phyloP scores from a whole-genome alignment of 35 echinoderm and acorn worm species.

The Heliocidaris erythrogramma region DNA sequence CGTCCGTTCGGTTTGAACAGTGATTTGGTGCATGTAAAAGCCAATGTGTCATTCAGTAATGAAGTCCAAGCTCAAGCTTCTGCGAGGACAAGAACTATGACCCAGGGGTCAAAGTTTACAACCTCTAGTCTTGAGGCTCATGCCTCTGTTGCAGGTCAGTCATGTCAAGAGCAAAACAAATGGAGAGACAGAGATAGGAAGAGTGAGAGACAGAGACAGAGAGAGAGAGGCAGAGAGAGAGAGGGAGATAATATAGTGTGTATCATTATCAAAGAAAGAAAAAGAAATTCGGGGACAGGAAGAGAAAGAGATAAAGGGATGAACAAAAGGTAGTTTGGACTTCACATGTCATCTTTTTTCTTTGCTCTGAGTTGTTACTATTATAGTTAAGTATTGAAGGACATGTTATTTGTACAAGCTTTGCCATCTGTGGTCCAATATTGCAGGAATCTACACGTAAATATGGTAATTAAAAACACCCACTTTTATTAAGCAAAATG shows the following conservation, averaged over 20 bases:
- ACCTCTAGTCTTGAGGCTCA: constrained; percentile 21
- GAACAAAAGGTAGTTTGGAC: too few relatives aligned
- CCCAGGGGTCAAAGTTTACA: constrained; percentile 30
- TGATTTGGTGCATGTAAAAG: not conserved
- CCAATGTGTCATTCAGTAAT: not conserved
- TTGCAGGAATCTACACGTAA: too few relatives aligned
- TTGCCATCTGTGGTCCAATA: too few relatives aligned
- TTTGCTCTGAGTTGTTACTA: too few relatives aligned
- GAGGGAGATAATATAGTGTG: not conserved
- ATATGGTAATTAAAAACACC: too few relatives aligned
- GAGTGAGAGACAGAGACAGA: not conserved
- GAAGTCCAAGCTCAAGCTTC: not conserved
- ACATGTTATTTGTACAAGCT: too few relatives aligned
- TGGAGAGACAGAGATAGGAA: not conserved
- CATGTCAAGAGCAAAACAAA: not conserved
- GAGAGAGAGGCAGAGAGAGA: not conserved
- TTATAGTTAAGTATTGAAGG: too few relatives aligned
- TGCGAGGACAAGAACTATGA: not conserved
- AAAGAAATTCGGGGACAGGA: not conserved
- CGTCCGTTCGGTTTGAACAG: constrained; percentile 6
- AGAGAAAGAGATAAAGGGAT: too few relatives aligned
- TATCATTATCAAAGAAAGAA: not conserved
- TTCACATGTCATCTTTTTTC: too few relatives aligned
- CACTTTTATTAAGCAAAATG: too few relatives aligned
- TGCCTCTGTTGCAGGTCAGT: constrained; percentile 35